phyloP scores from a whole-genome alignment of 2,888 invertebrate genomes.

The Morpho achilles region DNA sequence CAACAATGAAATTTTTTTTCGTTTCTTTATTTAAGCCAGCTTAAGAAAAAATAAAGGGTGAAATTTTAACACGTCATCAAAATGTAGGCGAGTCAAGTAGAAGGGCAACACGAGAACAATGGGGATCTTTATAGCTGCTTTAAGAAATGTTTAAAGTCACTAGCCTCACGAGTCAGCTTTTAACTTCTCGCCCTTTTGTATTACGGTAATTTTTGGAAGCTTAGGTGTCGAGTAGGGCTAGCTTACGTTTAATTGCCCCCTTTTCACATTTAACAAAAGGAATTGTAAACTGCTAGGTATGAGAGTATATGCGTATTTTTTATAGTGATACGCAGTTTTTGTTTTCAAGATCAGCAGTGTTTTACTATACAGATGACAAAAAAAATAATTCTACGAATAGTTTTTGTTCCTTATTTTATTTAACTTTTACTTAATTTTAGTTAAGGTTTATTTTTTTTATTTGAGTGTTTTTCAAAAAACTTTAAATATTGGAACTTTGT shows the following conservation, averaged over 20 bases:
- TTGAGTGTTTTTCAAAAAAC: no score
- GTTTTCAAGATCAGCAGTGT: no score
- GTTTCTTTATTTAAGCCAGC: neutral
- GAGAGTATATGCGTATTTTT: neutral
- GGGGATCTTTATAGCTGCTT: slow-evolving; percentile 43
- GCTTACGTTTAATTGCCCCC: slow-evolving; percentile 5
- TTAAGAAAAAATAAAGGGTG: neutral
- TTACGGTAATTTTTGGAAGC: slow-evolving; percentile 19
- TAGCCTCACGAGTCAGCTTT: slow-evolving; percentile 20
- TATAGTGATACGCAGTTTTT: no score
- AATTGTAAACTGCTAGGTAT: neutral
- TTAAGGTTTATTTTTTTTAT: no score
- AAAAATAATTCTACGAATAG: no score
- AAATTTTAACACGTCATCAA: slow-evolving; percentile 33
- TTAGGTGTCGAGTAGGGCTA: slow-evolving; percentile 6
- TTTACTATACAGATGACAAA: no score
- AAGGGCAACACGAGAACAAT: slow-evolving; percentile 40
- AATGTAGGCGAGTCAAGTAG: slow-evolving; percentile 17
- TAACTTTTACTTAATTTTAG: no score
- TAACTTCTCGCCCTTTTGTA: slow-evolving; percentile 16
- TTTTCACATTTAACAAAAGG: neutral
- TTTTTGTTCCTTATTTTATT: no score
- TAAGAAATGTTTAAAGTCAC: slow-evolving; percentile 30
- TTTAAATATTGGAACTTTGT: no score
- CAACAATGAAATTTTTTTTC: no score